These are phyloP conservation scores for Pelochelys cantorii DNA, from an alignment of 2,797 vertebrate genomes.

Conservation along the genomic window DNA sequence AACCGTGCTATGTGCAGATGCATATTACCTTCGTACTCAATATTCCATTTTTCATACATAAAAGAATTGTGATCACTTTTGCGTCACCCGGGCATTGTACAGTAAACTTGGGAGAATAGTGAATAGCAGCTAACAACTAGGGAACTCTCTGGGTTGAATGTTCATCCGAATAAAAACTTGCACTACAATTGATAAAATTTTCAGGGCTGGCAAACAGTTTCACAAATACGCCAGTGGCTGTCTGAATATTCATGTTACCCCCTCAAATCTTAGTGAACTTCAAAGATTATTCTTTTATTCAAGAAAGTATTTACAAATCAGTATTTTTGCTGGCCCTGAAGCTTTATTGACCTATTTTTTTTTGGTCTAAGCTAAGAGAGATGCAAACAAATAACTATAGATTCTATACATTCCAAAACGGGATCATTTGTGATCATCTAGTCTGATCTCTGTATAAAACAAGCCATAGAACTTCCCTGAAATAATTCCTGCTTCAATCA, in stretches of 20 bases:
- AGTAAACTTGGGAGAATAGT: background rate
- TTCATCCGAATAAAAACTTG: background rate
- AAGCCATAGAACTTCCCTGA: background rate
- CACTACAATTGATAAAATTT: background rate
- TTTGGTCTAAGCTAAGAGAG: background rate
- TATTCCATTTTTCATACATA: no score
- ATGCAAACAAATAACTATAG: background rate
- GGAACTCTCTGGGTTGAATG: background rate
- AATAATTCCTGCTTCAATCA: background rate
- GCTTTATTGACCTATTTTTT: background rate
- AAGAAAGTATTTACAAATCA: background rate
- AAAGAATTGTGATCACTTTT: no score
- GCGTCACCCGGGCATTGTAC: no score
- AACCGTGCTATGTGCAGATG: no score
- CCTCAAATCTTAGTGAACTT: background rate
- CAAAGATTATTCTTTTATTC: background rate
- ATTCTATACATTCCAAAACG: background rate
- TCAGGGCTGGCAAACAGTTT: background rate
- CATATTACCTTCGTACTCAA: no score
- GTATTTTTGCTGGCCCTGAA: background rate
- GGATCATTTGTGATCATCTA: background rate
- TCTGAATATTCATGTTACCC: background rate
- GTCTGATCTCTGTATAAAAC: background rate
- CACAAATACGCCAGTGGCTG: background rate
- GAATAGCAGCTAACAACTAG: background rate